Evolutionary conservation across 2,888 invertebrate genomes (phyloP).

Genomic region (Rhamphomyia laevipes): DNA sequence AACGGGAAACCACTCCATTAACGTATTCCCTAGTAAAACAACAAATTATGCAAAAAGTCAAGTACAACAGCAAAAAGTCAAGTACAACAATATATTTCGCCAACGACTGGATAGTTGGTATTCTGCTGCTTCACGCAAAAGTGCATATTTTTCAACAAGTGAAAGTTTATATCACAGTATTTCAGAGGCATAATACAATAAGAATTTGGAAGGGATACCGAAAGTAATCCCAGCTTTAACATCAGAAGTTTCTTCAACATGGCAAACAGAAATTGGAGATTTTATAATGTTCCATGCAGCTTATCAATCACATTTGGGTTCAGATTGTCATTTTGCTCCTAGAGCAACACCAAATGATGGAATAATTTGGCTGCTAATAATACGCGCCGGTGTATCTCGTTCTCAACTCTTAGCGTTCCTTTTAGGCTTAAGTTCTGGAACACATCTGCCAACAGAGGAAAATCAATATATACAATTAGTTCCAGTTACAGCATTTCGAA

Average conservation of each 20-base stretch:
- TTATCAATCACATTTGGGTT: slow-evolving; percentile 79
- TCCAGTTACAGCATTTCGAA: slow-evolving; percentile 81
- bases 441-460: slow-evolving; percentile 49
- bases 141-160: slow-evolving; percentile 67
- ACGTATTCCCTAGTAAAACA: too few relatives aligned
- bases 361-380: slow-evolving; percentile 78
- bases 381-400: slow-evolving; percentile 69
- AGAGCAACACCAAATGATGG: slow-evolving; percentile 81
- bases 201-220: slow-evolving; percentile 29
- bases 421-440: slow-evolving; percentile 66
- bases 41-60: too few relatives aligned
- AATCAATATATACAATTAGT: slow-evolving; percentile 60
- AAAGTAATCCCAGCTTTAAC: slow-evolving; percentile 62
- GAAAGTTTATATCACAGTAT: slow-evolving; percentile 72
- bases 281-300: slow-evolving; percentile 74
- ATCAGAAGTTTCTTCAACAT: slow-evolving; percentile 56
- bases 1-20: too few relatives aligned
- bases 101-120: slow-evolving; percentile 72
- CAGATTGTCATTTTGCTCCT: slow-evolving; percentile 78
- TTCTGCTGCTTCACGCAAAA: slow-evolving; percentile 64
- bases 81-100: too few relatives aligned
- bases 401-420: slow-evolving; percentile 70
- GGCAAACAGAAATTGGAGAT: slow-evolving; percentile 67
- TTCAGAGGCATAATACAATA: slow-evolving; percentile 29
- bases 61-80: too few relatives aligned